These are phyloP conservation scores for Sorex araneus DNA, from an alignment of 2,113 vertebrate genomes.

Conservation along the genomic window DNA sequence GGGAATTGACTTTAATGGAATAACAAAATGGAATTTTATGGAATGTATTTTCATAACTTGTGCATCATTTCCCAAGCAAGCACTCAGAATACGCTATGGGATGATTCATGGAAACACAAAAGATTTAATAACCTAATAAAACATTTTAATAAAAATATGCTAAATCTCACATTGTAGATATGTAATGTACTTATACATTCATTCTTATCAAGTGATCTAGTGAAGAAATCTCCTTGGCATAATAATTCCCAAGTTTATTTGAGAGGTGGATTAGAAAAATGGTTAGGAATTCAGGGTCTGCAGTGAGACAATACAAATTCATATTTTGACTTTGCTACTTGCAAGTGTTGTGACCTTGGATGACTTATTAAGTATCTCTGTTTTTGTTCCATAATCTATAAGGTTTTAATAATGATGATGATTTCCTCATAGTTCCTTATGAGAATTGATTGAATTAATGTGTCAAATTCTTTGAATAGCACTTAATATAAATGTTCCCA, in stretches of 20 bases:
- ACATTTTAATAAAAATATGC: neutral
- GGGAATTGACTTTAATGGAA: neutral
- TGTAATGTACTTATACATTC: conserved; percentile 2
- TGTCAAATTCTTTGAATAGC: neutral
- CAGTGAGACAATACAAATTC: neutral
- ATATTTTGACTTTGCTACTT: neutral
- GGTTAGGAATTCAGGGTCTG: neutral
- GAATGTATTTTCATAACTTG: neutral
- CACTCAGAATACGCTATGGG: neutral
- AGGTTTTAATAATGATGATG: neutral
- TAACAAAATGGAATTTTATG: conserved; percentile 27
- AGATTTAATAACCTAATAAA: neutral
- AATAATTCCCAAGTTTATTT: conserved; percentile 27
- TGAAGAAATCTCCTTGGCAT: conserved; percentile 10
- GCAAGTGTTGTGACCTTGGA: neutral
- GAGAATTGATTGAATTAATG: neutral
- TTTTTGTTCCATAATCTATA: neutral
- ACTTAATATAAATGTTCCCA: neutral
- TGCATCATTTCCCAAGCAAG: conserved; percentile 16
- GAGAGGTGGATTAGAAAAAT: neutral
- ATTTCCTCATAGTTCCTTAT: neutral
- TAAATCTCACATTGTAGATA: neutral
- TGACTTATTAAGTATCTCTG: neutral
- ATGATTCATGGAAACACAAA: conserved; percentile 20
- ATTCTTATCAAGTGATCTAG: neutral